Conservation (phyloP, 2,113 vertebrate species). For the Antechinus flavipes region DNA sequence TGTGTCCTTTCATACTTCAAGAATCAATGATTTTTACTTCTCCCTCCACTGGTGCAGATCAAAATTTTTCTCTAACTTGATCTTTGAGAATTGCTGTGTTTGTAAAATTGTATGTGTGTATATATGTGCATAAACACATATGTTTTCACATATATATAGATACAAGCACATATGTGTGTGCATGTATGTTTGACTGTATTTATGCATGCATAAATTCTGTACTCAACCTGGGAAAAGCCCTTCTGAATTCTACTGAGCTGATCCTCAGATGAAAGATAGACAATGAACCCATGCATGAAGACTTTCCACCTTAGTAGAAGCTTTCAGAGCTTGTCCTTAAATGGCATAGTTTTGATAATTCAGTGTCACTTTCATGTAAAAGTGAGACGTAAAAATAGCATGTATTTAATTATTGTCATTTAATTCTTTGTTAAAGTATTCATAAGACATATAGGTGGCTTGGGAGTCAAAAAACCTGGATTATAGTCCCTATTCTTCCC, state of each 20-base stretch:
- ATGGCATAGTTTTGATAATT: neutral
- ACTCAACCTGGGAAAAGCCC: neutral
- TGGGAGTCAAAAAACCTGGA: neutral
- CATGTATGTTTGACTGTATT: neutral
- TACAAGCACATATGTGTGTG: neutral
- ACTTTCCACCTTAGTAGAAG: neutral
- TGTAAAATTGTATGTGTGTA: too few relatives aligned
- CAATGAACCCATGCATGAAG: neutral
- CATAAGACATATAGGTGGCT: neutral
- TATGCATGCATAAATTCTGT: neutral
- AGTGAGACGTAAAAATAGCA: neutral
- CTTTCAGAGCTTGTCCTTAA: neutral
- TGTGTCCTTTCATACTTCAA: neutral
- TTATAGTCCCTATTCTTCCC: neutral
- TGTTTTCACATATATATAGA: neutral
- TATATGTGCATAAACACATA: neutral
- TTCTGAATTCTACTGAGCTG: neutral
- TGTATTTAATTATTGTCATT: neutral
- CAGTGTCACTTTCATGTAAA: neutral
- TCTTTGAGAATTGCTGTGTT: neutral
- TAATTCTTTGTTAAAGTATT: neutral
- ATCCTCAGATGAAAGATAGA: neutral
- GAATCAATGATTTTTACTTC: neutral
- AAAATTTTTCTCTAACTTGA: neutral
- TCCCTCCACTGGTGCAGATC: neutral